Base-by-base conservation (phyloP, 2,888 invertebrate species). In the Hirtodrosophila confusa region DNA sequence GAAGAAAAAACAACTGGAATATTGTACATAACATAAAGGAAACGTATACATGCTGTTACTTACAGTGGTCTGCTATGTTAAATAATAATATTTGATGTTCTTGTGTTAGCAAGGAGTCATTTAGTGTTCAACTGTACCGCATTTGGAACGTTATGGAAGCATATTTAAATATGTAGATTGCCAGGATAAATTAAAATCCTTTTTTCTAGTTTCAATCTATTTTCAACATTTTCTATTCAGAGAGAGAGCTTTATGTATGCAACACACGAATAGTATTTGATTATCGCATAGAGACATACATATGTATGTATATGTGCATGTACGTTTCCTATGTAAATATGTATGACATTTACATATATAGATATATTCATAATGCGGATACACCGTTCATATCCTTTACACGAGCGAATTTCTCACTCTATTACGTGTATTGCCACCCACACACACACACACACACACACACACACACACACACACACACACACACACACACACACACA, bases 321-420 rank as follows among this genome's bases (percentile, higher is more conserved):
- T 27, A 11, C 17, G 10, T 41, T 27, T 7, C 8, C 27, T 45
- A 48, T 54, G 60, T 48, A 74, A 68, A 72, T 63, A 64, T 40
- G 17, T 39, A 44, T 40, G 40, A 47, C 49, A 50, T 49, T 44
- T 44, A 24, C 61, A 37, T 61, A 45, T 54, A 37, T 61, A 48
- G 51, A 63, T 83, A 74, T 88, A 79, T 85, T 87, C 88, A 88
- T 87, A 87, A 87, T 71, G 87, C 79, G 74, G 73, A 83, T 75
- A 88, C 69, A 71, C 73, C 71, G 78, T 69, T 77, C 80, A 75
- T 87, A 83, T 84, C 79, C 84, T 78, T 75, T 64, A 76, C 73
- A 76, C 76, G 74, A 64, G 65, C 79, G 62, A 68, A 85, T 66
- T 78, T 78, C 86, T 73, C 83, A 78, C 79, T 78, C 76, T 76